These are phyloP conservation scores for Charanyca ferruginea DNA, from an alignment of 2,888 invertebrate species.

Conservation along the genomic window DNA sequence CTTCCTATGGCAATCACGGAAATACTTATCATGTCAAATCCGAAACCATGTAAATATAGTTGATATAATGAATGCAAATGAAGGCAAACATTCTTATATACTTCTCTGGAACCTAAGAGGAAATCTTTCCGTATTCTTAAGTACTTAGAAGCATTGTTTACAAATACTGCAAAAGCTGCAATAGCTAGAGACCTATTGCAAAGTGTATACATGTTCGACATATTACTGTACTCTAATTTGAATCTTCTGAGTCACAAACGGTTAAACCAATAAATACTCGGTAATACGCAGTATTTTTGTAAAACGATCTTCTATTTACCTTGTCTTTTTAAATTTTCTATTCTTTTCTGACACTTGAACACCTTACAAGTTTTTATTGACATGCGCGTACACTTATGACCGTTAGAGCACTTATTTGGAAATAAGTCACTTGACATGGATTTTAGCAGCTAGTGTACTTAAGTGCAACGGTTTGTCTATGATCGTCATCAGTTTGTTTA, in stretches of 20 bases:
- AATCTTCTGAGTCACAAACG: background rate
- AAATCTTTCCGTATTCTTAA: background rate
- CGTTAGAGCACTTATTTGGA: conserved; percentile 51
- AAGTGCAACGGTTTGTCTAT: conserved; percentile 45
- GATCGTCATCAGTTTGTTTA: conserved; percentile 17
- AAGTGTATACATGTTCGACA: too few relatives aligned
- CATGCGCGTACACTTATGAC: conserved; percentile 22
- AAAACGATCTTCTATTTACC: background rate
- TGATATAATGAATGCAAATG: conserved; percentile 4
- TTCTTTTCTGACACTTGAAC: conserved; percentile 31
- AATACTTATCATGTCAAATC: conserved; percentile 8
- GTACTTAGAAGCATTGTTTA: background rate
- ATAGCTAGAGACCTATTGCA: too few relatives aligned
- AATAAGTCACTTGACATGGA: conserved; percentile 52
- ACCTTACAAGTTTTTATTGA: conserved; percentile 5
- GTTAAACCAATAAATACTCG: background rate
- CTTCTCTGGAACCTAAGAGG: background rate
- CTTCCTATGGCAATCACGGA: conserved; percentile 12
- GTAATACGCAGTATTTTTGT: background rate
- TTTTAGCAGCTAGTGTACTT: conserved; percentile 34
- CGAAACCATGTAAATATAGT: conserved; percentile 8
- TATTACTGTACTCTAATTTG: background rate
- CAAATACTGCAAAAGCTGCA: background rate
- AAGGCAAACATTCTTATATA: conserved; percentile 22
- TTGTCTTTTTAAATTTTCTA: background rate